Evolutionary conservation across 2,888 invertebrate species (phyloP), one percentile per base, ranked within the genome.

Genomic region (Amiota communis): DNA sequence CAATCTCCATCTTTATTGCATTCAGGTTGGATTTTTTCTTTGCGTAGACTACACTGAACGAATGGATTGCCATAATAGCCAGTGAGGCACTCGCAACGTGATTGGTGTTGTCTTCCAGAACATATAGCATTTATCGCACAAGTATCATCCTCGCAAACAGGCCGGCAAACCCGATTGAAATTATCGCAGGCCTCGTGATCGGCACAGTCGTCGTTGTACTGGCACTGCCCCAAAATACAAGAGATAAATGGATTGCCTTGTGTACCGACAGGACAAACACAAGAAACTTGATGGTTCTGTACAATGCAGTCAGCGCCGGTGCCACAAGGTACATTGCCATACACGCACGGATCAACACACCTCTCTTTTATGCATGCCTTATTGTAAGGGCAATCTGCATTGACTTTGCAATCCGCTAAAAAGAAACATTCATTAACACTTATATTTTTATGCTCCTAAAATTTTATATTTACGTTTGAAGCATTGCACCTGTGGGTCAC

Each of bases 161-260:
- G 94, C 81, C 95, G 92, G 84, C 97, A 97, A 0, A 95, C 92
- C 79, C 96, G 92, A 87, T 96, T 97, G 13, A 96, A 91, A 74
- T 96, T 91, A 85, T 96, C 95, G 88, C 97, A 97, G 51, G 95
- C 93, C 89, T 97, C 96, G 77, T 95, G 92, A 82, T 95, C 94
- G 49, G 94, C 95, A 81, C 97, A 97, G 86, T 97, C 97, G 84
- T 96, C 96, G 86, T 97, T 96, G 88, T 95, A 96, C 84, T 96
- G 96, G 80, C 97, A 97, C 59, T 94, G 92, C 10, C 94, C 95
- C 1, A 94, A 93, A 74, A 97, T 94, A 86, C 97, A 97, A 20
- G 95, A 94, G 4, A 95, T 91, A 75, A 92, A 92, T 2, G 96
- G 95, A 89, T 96, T 94, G 59, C 97, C 97, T 89, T 95, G 96